Base-by-base conservation (phyloP, 2,113 vertebrate genomes). In the Stigmatopora argus region DNA sequence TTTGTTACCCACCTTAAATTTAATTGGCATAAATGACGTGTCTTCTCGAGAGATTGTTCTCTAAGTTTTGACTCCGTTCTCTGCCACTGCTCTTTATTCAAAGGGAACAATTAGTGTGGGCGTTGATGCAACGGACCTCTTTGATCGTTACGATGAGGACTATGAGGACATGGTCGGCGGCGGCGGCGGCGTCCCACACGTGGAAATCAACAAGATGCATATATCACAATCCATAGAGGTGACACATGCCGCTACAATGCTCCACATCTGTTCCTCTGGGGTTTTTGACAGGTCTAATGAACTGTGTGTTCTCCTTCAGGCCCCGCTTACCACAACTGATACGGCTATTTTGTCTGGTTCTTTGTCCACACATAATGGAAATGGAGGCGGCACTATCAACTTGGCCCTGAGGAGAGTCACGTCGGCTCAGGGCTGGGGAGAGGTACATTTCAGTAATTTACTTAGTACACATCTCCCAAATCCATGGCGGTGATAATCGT, bases 151-250 rank as follows among this genome's bases (percentile, higher is more conserved):
- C 1, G 96, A 99, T 0, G 96, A 99, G 57, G 96, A 98, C 5
- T 98, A 93, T 1, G 97, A 98, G 77, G 95, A 96, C 9, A 70
- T 90, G 62, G 88, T 80, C 0, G 92, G 85, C 71, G 92, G 26
- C 26, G 92, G 26, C 26, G 26, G 93, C 17, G 88, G 92, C 70
- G 87, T 96, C 35, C 96, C 97, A 1, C 94, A 94, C 77, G 90
- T 99, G 21, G 96, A 99, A 89, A 98, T 99, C 72, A 98, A 98
- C 89, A 97, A 91, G 78, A 99, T 99, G 97, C 94, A 98, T 90
- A 99, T 99, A 82, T 98, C 97, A 26, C 97, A 99, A 85, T 98
- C 96, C 64, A 98, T 99, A n/a, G 97, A 99, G 94, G 97, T 97
- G 71, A 73, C 3, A 5, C 1, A 2, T 31, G 3, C 13, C 26